Percentiles rank a stretch among this genome's conserved stretches.
These are phyloP conservation scores for Auanema sp. DNA, from an alignment of 2,888 invertebrate species.

Conservation along the genomic window DNA sequence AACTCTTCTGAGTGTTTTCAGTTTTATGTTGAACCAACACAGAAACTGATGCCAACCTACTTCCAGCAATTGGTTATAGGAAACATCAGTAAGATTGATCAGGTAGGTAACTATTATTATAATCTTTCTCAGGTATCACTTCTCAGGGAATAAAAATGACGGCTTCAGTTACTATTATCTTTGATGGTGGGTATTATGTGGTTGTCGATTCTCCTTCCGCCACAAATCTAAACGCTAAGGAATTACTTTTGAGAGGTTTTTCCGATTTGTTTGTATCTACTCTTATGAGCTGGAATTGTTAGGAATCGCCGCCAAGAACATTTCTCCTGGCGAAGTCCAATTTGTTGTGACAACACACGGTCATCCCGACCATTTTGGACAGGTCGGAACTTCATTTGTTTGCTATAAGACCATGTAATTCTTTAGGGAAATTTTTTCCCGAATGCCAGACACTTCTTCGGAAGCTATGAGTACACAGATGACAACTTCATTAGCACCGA, in stretches of 20 bases:
- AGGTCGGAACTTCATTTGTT: neutral
- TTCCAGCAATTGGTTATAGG: conserved; percentile 47
- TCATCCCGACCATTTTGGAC: conserved; percentile 58
- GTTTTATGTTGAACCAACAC: conserved; percentile 46
- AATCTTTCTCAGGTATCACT: conserved; percentile 8
- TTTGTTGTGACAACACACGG: conserved; percentile 56
- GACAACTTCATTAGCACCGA: conserved; percentile 50
- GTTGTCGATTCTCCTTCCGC: conserved; percentile 58
- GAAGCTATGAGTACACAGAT: conserved; percentile 55
- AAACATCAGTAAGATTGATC: conserved; percentile 34
- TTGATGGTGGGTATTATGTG: conserved; percentile 54
- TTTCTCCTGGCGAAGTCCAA: conserved; percentile 51
- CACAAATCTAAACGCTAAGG: conserved; percentile 51
- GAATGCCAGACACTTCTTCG: conserved; percentile 59
- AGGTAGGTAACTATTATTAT: conserved; percentile 20
- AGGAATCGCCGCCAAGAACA: conserved; percentile 32
- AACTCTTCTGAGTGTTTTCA: neutral
- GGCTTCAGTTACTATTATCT: conserved; percentile 52
- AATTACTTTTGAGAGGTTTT: conserved; percentile 50
- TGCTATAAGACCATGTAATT: neutral
- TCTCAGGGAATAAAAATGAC: conserved; percentile 41
- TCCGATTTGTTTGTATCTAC: neutral
- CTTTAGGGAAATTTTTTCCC: conserved; percentile 54
- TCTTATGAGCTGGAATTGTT: neutral
- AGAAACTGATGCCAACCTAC: conserved; percentile 40